phyloP scores from a whole-genome alignment of 1,140 invertebrate species.

The Vanessa tameamea region DNA sequence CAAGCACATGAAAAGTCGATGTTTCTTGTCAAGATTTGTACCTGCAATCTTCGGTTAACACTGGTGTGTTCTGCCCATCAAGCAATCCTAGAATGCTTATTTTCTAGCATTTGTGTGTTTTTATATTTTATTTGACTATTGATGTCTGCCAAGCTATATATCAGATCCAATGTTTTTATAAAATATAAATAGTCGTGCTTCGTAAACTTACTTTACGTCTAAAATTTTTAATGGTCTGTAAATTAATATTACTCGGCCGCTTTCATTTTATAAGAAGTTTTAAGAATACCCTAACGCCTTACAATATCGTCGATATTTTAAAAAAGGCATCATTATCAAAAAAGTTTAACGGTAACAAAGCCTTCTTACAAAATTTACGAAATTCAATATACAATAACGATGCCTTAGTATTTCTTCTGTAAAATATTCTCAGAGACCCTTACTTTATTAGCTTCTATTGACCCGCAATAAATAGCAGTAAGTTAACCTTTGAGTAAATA shows the following conservation, averaged over 20 bases:
- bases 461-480: conserved; percentile 1
- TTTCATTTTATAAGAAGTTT: background rate
- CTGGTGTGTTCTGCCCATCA: too few relatives aligned
- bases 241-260: background rate
- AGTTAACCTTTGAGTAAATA: conserved; percentile 4
- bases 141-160: too few relatives aligned
- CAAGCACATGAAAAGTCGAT: too few relatives aligned
- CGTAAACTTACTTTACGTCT: background rate
- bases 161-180: too few relatives aligned
- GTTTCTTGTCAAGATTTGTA: too few relatives aligned
- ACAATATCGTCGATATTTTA: background rate
- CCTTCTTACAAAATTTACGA: background rate
- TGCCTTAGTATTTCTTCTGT: background rate
- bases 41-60: too few relatives aligned
- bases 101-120: too few relatives aligned
- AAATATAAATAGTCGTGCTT: too few relatives aligned
- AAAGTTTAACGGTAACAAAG: background rate
- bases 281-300: background rate
- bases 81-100: too few relatives aligned
- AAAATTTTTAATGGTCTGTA: conserved; percentile 9
- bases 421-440: background rate
- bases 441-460: background rate
- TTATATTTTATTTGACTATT: too few relatives aligned
- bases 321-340: conserved; percentile 2
- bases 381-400: background rate